Percentiles rank a stretch among this genome's conserved stretches.
These are phyloP conservation scores for Eudiplozoon nipponicum DNA, from an alignment of 2,888 invertebrate species.

Conservation along the genomic window DNA sequence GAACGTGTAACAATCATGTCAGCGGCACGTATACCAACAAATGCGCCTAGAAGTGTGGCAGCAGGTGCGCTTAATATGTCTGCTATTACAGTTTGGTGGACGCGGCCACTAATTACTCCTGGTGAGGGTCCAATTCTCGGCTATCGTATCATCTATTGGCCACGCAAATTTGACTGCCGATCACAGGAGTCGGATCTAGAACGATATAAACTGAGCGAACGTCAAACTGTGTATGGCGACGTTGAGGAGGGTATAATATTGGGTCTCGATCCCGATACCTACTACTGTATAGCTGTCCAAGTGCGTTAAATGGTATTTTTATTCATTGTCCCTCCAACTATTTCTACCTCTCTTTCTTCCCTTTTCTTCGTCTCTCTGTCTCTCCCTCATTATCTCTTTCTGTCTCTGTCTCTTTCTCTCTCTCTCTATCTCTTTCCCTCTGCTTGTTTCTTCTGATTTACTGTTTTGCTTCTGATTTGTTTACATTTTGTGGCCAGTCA, in stretches of 20 bases:
- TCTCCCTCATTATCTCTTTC: too few relatives aligned
- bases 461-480: too few relatives aligned
- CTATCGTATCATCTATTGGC: constrained; percentile 16
- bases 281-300: constrained; percentile 42
- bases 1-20: constrained; percentile 3
- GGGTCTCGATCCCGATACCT: constrained; percentile 58
- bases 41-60: constrained; percentile 47
- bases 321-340: too few relatives aligned
- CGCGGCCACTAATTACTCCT: constrained; percentile 2
- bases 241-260: constrained; percentile 56
- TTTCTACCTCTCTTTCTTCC: too few relatives aligned
- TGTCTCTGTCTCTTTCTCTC: too few relatives aligned
- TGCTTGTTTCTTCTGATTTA: too few relatives aligned
- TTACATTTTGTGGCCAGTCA: too few relatives aligned
- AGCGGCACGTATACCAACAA: constrained; percentile 26
- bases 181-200: constrained; percentile 6
- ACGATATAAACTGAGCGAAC: constrained; percentile 9
- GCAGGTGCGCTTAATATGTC: constrained; percentile 58
- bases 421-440: too few relatives aligned
- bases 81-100: constrained; percentile 60
- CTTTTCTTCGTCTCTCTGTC: too few relatives aligned
- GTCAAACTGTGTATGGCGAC: constrained; percentile 19
- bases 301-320: too few relatives aligned
- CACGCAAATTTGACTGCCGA: constrained; percentile 4
- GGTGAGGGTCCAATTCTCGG: constrained; percentile 15